Evolutionary conservation across 2,113 vertebrate genomes (phyloP).

Genomic region (Sclerurus mexicanus): DNA sequence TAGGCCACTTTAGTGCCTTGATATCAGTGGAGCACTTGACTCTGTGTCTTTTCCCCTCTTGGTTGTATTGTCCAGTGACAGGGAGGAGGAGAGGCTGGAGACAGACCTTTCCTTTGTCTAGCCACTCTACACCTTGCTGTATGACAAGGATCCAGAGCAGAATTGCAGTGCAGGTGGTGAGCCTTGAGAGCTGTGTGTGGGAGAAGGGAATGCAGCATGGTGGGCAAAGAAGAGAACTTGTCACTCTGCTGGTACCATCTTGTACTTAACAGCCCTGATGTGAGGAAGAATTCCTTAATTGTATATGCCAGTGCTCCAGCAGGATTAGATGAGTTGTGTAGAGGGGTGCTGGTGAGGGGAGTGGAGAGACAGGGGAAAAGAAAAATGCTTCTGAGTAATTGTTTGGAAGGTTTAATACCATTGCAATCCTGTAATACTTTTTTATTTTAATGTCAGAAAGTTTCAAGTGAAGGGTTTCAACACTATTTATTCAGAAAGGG

Average conservation of each 20-base stretch:
- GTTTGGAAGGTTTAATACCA: neutral
- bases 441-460: neutral
- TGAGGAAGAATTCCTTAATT: neutral
- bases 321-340: neutral
- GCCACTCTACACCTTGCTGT: neutral
- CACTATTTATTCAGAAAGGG: fast-evolving
- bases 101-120: fast-evolving
- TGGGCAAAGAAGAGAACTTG: neutral
- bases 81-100: neutral
- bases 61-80: fast-evolving
- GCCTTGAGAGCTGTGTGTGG: too few species aligned
- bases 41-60: neutral
- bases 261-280: neutral
- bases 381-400: neutral
- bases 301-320: neutral
- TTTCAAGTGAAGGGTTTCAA: neutral
- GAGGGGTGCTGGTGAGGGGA: neutral
- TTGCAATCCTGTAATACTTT: neutral
- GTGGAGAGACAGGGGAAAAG: neutral
- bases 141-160: neutral
- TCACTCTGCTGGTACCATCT: fast-evolving
- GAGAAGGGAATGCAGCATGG: neutral
- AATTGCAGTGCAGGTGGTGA: neutral
- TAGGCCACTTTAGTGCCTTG: neutral
- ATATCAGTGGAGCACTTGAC: neutral